Conservation (phyloP, 2,797 vertebrate species). For the Sebastiscus tertius region DNA sequence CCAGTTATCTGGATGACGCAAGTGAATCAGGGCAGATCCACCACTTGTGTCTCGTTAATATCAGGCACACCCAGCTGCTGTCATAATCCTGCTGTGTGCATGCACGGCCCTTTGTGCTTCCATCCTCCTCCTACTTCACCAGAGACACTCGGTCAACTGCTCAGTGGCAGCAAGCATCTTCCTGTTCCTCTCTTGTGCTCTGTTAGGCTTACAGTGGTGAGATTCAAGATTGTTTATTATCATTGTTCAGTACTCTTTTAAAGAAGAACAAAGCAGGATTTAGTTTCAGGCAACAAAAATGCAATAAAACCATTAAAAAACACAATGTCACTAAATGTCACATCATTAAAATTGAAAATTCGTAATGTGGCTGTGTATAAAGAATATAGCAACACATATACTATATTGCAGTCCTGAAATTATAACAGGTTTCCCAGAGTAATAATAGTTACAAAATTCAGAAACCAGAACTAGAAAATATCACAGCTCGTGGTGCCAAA, state of each 20-base stretch:
- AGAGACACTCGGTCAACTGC: slow-evolving; percentile 14
- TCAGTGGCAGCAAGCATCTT: slow-evolving; percentile 3
- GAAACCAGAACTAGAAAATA: slow-evolving; percentile 45
- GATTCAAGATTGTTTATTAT: background rate
- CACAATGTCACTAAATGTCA: background rate
- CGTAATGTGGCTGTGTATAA: background rate
- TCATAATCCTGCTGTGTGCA: slow-evolving; percentile 47
- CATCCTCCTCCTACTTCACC: slow-evolving; percentile 23
- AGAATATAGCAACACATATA: background rate
- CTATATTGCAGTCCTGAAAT: background rate
- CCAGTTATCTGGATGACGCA: slow-evolving; percentile 67
- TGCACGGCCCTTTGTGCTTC: slow-evolving; percentile 13
- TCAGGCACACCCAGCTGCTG: slow-evolving; percentile 71
- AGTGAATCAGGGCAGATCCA: slow-evolving; percentile 69
- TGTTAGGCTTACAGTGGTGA: background rate
- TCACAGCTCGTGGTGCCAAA: slow-evolving; percentile 37
- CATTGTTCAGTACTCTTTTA: background rate
- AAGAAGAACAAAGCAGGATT: background rate
- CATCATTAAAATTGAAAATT: background rate
- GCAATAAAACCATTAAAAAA: background rate
- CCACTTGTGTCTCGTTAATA: slow-evolving; percentile 71
- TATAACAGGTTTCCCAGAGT: slow-evolving; percentile 32
- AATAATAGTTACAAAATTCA: slow-evolving; percentile 32
- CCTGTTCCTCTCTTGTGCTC: background rate
- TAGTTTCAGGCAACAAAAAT: background rate